Percentiles rank a stretch among this genome's conserved stretches.
Conservation (phyloP, 2,113 vertebrate species). For the Cynopterus brachyotis region DNA sequence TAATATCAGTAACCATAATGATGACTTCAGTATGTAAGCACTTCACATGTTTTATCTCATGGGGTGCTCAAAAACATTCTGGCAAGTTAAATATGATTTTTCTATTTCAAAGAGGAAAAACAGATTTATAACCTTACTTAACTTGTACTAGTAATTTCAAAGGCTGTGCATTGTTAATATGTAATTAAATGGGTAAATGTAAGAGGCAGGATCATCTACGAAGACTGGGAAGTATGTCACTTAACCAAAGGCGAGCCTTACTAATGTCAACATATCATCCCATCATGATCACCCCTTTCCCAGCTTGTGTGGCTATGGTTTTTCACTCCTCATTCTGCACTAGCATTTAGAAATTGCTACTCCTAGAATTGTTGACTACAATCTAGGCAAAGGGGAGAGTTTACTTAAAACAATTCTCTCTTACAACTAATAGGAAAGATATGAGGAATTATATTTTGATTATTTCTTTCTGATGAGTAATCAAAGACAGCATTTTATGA, state of each 20-base stretch:
- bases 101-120: background rate
- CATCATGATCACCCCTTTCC: background rate
- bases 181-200: background rate
- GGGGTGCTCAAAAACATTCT: background rate
- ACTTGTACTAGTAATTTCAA: background rate
- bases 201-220: background rate
- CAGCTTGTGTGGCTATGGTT: fast-evolving
- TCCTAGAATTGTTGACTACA: background rate
- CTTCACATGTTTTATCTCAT: background rate
- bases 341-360: background rate
- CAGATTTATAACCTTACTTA: background rate
- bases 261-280: background rate
- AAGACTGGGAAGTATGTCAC: background rate
- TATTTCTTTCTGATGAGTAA: background rate
- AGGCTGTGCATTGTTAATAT: fast-evolving
- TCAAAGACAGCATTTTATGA: background rate
- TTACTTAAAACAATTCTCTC: background rate
- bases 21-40: background rate
- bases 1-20: background rate
- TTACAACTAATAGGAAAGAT: background rate
- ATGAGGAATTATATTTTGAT: background rate
- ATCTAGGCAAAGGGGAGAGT: background rate
- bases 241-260: background rate
- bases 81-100: background rate
- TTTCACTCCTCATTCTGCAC: background rate